Base-by-base conservation (phyloP, 2,113 vertebrate genomes). In the Sturnira hondurensis region DNA sequence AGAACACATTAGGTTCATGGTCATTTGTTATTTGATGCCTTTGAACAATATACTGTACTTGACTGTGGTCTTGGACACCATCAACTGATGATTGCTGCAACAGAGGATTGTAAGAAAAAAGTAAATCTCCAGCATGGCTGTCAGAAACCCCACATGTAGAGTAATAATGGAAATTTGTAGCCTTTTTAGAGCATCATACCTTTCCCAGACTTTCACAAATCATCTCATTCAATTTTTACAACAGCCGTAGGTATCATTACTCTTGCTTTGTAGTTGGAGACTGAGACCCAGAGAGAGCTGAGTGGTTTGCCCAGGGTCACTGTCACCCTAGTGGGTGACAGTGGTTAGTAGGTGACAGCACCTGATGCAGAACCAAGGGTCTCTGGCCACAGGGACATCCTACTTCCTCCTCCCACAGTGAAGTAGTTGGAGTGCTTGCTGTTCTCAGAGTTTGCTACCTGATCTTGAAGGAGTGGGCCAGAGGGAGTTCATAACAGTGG, bases 231-330 rank as follows among this genome's bases (percentile, higher is more conserved):
- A n/a, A 43, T 74, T 90, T 65, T 93, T 80, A 45, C 3, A 67
- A 54, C 1, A 45, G 16, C n/a, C 33, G 17, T 73, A 73, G 47
- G 14, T 81, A 24, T 52, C 28, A 83, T 80, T 89, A 33, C 47
- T 94, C 41, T 81, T n/a, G 36, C 43, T 95, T 91, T 84, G 54
- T 38, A 33, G 28, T 20, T 86, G 14, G 63, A 56, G 77, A 54
- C 68, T 45, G 45, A 86, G 16, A 0, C 31, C 38, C 28, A 65
- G 50, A 78, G 47, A 56, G 12, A 68, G 71, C 14, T 19, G 41
- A 68, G 63, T 54, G 41, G 80, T 36, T 58, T 86, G 12, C 19
- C 5, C 1, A 10, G 41, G 36, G 31, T 28, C 33, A 20, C n/a
- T n/a, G n/a, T n/a, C 33, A 10, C 0, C 31, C 14, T 61, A 22